These are phyloP conservation scores for Nomada ruficornis DNA, from an alignment of 2,888 invertebrate genomes.

Conservation along the genomic window DNA sequence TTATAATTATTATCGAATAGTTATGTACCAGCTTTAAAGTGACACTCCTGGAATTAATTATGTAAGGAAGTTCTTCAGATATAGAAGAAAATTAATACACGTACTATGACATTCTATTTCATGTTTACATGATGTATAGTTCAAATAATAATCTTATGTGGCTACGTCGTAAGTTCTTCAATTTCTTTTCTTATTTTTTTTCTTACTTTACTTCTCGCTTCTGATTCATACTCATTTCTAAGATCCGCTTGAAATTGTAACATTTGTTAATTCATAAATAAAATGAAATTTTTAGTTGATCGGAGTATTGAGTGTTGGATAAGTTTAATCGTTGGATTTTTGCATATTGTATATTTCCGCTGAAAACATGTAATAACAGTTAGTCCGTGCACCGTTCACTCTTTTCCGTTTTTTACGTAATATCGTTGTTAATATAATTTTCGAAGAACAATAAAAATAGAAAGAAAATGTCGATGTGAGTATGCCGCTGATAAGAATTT, in stretches of 20 bases:
- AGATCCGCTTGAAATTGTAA: conserved; percentile 58
- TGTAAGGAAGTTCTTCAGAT: conserved; percentile 51
- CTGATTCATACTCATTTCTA: conserved; percentile 52
- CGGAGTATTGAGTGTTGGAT: conserved; percentile 41
- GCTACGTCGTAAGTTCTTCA: conserved; percentile 48
- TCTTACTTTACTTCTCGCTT: conserved; percentile 32
- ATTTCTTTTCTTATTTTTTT: conserved; percentile 47
- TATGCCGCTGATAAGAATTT: conserved; percentile 38
- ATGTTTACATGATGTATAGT: conserved; percentile 61
- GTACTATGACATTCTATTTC: conserved; percentile 57
- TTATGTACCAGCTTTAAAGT: conserved; percentile 45
- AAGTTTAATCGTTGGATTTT: conserved; percentile 33
- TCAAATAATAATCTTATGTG: conserved; percentile 57
- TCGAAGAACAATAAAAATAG: background rate
- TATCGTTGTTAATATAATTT: conserved; percentile 18
- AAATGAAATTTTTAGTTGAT: conserved; percentile 59
- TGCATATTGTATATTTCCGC: background rate
- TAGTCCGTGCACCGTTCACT: conserved; percentile 5
- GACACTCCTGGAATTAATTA: conserved; percentile 45
- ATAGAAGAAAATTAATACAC: conserved; percentile 47
- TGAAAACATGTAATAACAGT: background rate
- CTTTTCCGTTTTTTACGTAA: conserved; percentile 15
- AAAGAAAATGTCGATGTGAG: conserved; percentile 43
- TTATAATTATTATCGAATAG: conserved; percentile 39
- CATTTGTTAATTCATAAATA: conserved; percentile 61